Conservation (phyloP, 2,797 vertebrate species). For the Somateria mollissima region DNA sequence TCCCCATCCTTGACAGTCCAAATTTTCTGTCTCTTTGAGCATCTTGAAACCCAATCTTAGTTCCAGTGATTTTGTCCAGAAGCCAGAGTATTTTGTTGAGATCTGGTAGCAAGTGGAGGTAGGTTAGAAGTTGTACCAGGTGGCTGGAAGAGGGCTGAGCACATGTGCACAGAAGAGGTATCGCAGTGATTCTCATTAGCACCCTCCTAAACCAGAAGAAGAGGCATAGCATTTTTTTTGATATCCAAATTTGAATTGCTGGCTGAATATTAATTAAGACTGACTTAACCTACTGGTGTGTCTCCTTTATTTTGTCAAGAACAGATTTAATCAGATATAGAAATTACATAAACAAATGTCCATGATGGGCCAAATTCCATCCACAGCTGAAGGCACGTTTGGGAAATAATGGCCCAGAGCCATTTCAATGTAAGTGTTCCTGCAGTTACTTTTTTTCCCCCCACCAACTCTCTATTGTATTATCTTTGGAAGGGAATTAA, state of each 20-base stretch:
- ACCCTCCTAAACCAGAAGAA: not conserved
- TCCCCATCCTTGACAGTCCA: not conserved
- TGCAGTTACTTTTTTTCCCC: not conserved
- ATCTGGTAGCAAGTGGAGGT: not conserved
- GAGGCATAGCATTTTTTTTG: not conserved
- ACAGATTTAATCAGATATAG: not conserved
- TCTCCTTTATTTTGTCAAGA: not conserved
- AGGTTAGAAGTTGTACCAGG: not conserved
- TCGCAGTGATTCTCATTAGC: not conserved
- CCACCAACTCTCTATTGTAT: not conserved
- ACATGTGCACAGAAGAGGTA: not conserved
- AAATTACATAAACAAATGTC: not conserved
- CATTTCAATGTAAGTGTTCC: not conserved
- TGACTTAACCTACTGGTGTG: not conserved
- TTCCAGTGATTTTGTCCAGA: not conserved
- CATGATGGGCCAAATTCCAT: not conserved
- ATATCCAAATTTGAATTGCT: not conserved
- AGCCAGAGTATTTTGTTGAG: not conserved
- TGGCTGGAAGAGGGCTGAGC: not conserved
- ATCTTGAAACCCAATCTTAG: not conserved
- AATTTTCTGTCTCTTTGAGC: not conserved
- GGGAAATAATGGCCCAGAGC: not conserved
- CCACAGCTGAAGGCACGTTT: not conserved
- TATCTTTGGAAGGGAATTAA: slow-evolving; percentile 19
- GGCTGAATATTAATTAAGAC: not conserved